These are phyloP conservation scores for Phoenoteleia sp. DNA, from an alignment of 2,888 invertebrate species.

Conservation along the genomic window DNA sequence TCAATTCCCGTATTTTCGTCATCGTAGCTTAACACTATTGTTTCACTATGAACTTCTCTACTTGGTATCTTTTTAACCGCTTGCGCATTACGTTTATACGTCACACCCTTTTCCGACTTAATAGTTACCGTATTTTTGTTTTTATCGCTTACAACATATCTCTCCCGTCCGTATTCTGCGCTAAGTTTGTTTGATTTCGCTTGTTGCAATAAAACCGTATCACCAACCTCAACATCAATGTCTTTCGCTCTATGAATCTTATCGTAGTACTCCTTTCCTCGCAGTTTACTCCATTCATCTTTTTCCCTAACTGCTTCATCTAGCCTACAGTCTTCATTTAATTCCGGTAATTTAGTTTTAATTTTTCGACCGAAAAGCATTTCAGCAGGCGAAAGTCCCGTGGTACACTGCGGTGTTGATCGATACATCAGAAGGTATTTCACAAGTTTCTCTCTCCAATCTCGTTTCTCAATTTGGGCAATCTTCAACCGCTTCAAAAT, in stretches of 20 bases:
- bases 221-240: conserved; percentile 28
- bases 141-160: conserved; percentile 26
- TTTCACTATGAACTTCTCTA: background rate
- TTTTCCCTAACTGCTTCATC: conserved; percentile 56
- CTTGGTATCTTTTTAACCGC: background rate
- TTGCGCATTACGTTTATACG: conserved; percentile 33
- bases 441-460: conserved; percentile 19
- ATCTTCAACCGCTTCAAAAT: conserved; percentile 46
- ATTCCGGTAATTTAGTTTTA: conserved; percentile 48
- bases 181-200: conserved; percentile 34
- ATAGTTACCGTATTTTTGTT: conserved; percentile 31
- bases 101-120: conserved; percentile 24
- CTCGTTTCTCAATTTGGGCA: conserved; percentile 25
- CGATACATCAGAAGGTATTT: conserved; percentile 63
- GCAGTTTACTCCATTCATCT: conserved; percentile 37
- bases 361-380: conserved; percentile 49
- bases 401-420: conserved; percentile 45
- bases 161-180: conserved; percentile 17
- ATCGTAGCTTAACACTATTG: conserved; percentile 1
- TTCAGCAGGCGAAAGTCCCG: conserved; percentile 44
- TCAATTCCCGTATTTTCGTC: background rate
- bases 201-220: conserved; percentile 48
- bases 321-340: background rate
- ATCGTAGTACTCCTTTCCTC: conserved; percentile 39
- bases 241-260: conserved; percentile 20